Evolutionary conservation across 2,888 invertebrate species (phyloP).

Genomic region (Adineta ricciae): DNA sequence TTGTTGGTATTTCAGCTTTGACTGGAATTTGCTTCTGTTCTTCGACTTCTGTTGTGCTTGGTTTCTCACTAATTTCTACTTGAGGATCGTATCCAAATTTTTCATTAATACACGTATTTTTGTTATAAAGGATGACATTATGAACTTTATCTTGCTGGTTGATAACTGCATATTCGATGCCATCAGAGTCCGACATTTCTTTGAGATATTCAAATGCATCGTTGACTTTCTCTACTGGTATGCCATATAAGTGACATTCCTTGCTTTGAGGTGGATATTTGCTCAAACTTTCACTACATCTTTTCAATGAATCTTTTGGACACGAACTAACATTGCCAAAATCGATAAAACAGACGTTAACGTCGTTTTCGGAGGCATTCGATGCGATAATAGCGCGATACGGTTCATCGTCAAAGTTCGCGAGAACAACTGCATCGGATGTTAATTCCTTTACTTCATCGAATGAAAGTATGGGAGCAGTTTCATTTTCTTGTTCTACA

Average conservation of each 20-base stretch:
- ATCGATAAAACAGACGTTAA: not conserved
- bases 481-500: not conserved
- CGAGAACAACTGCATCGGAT: not conserved
- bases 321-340: not conserved
- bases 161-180: not conserved
- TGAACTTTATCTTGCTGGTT: not conserved
- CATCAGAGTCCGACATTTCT: no score
- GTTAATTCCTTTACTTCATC: not conserved
- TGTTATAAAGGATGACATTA: not conserved
- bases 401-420: not conserved
- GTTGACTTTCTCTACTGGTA: not conserved
- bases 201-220: not conserved
- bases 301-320: not conserved
- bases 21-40: not conserved
- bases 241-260: not conserved
- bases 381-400: conserved; percentile 3
- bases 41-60: not conserved
- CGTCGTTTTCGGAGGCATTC: not conserved
- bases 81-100: not conserved
- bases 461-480: not conserved
- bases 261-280: not conserved
- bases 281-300: not conserved
- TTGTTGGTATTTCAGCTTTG: not conserved
- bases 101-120: not conserved
- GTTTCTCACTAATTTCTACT: not conserved